A percentile compares a stretch with the other conserved stretches of the same genome.
phyloP scores from a whole-genome alignment of 1,140 invertebrate genomes.

The Spodoptera frugiperda region DNA sequence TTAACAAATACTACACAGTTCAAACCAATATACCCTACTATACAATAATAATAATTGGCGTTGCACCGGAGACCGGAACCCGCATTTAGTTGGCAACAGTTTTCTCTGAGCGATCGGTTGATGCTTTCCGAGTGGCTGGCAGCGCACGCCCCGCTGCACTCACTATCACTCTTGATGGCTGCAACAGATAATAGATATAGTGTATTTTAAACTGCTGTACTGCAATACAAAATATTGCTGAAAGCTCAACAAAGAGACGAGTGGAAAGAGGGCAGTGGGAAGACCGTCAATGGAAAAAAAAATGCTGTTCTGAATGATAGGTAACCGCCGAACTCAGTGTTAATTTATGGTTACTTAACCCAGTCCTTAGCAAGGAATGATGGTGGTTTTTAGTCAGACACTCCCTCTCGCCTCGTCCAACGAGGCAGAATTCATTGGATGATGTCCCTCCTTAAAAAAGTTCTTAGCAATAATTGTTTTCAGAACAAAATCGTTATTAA shows the following conservation, averaged over 20 bases:
- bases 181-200: constrained; percentile 1
- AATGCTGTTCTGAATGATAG: background rate
- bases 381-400: too few relatives aligned
- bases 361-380: too few relatives aligned
- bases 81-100: constrained; percentile 3
- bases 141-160: background rate
- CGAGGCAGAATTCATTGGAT: too few relatives aligned
- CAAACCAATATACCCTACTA: background rate
- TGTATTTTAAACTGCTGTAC: background rate
- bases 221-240: too few relatives aligned
- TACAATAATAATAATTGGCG: background rate
- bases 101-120: background rate
- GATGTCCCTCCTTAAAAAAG: too few relatives aligned
- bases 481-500: too few relatives aligned
- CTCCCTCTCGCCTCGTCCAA: too few relatives aligned
- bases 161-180: constrained; percentile 34
- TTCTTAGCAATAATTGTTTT: background rate
- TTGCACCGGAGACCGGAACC: constrained; percentile 5
- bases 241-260: too few relatives aligned
- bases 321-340: background rate
- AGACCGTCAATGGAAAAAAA: too few relatives aligned
- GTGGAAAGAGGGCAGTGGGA: too few relatives aligned
- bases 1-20: too few relatives aligned
- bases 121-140: constrained; percentile 5
- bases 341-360: too few relatives aligned